Evolutionary conservation across 2,888 invertebrate species (phyloP).

Genomic region (Lycaena phlaeas): DNA sequence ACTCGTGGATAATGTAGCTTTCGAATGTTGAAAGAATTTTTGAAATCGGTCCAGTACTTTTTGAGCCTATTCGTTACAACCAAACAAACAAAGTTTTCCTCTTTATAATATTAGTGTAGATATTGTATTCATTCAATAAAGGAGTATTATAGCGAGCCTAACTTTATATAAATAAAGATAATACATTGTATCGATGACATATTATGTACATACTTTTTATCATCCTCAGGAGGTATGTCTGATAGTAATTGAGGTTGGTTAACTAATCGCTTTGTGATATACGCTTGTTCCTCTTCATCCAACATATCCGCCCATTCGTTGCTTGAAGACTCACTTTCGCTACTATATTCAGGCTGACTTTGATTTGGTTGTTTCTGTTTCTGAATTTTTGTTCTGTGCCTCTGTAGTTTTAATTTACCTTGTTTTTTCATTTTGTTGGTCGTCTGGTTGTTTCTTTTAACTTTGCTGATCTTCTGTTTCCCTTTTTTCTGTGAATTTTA

Average conservation of each 20-base stretch:
- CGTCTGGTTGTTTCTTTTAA: conserved; percentile 72
- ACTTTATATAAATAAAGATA: too few species aligned
- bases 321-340: conserved; percentile 60
- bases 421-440: conserved; percentile 72
- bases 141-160: too few species aligned
- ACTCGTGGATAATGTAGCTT: too few species aligned
- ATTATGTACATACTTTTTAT: conserved; percentile 31
- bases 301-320: conserved; percentile 74
- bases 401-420: conserved; percentile 63
- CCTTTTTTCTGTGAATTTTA: conserved; percentile 59
- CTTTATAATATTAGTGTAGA: too few species aligned
- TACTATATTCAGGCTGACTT: conserved; percentile 46
- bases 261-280: conserved; percentile 53
- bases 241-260: conserved; percentile 54
- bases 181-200: too few species aligned
- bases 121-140: too few species aligned
- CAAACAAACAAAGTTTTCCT: too few species aligned
- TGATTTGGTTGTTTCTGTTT: conserved; percentile 43
- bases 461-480: conserved; percentile 66
- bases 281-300: conserved; percentile 70
- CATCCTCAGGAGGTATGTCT: conserved; percentile 47
- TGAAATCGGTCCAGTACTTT: too few species aligned
- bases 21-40: too few species aligned
- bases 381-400: conserved; percentile 48
- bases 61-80: too few species aligned